Base-by-base conservation (phyloP, 2,797 vertebrate genomes). In the Myotis pilosus region DNA sequence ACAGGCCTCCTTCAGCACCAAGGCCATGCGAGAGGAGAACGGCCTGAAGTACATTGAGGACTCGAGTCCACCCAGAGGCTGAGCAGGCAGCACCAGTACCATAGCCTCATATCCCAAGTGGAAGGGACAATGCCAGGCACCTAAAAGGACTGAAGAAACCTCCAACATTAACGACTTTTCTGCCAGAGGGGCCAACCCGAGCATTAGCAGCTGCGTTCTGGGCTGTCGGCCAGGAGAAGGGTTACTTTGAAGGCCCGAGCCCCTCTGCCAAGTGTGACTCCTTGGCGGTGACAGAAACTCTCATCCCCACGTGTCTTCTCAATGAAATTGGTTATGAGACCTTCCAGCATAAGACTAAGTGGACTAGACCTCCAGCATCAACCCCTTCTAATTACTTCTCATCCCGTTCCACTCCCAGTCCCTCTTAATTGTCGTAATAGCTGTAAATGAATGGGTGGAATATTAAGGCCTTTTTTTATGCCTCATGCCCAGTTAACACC, bases 151-250 rank as follows among this genome's bases (percentile, higher is more conserved):
- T 97, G 97, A 98, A 99, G 0, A 99, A 97, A 99, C 99, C 0
- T 99, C 99, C 95, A 99, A 98, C 98, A 99, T 99, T 98, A 98
- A 99, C 0, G 99, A 99, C 95, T 99, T 99, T 97, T 99, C 99
- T 0, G 99, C 99, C 0, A 99, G 99, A 0, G 99, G 99, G 91
- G 99, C 99, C 96, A 99, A 99, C 98, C 99, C 99, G 0, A 98
- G 99, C 0, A 99, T 99, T 96, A 99, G 99, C 97, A 99, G 99
- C 98, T 99, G 99, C 95, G 99, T 99, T 96, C 99, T 98, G 99
- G 69, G 97, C 76, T 0, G 99, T 99, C 1, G 99, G 99, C 97
- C 99, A 99, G 80, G 99, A 99, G 98, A 99, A 98, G 95, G 99
- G 99, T 87, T 99, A 99, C 98, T 99, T 99, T 0, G 99, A 99